Evolutionary conservation across 2,113 vertebrate species (phyloP).

Genomic region (Aldabrachelys gigantea): DNA sequence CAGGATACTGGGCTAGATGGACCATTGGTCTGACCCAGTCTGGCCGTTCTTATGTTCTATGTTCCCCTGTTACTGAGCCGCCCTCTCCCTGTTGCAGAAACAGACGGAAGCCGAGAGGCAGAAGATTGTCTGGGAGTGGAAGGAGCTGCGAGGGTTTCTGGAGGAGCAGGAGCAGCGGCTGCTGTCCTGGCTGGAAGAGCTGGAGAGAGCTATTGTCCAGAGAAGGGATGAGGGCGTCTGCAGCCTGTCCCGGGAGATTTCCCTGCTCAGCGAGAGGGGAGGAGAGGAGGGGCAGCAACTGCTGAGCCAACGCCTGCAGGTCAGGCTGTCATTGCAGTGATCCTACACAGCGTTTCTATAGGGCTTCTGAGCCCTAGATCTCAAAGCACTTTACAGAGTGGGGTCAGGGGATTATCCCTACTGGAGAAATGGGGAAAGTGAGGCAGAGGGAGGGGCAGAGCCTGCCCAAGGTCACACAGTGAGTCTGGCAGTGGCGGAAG

Average conservation of each 20-base stretch:
- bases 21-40: no score
- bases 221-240: neutral
- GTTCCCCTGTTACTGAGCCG: neutral
- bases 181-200: neutral
- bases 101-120: neutral
- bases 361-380: neutral
- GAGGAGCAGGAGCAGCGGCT: neutral
- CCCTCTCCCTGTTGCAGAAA: neutral
- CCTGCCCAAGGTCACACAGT: neutral
- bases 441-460: neutral
- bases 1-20: no score
- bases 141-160: neutral
- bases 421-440: neutral
- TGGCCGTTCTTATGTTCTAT: no score
- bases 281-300: neutral
- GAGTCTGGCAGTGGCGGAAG: no score
- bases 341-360: neutral
- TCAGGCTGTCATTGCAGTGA: neutral
- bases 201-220: neutral
- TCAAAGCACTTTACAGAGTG: neutral
- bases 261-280: neutral
- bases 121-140: neutral
- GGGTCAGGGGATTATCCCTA: neutral
- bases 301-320: neutral
- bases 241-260: neutral